These are phyloP conservation scores for Nestor notabilis DNA, from an alignment of 2,113 vertebrate species.

Conservation along the genomic window DNA sequence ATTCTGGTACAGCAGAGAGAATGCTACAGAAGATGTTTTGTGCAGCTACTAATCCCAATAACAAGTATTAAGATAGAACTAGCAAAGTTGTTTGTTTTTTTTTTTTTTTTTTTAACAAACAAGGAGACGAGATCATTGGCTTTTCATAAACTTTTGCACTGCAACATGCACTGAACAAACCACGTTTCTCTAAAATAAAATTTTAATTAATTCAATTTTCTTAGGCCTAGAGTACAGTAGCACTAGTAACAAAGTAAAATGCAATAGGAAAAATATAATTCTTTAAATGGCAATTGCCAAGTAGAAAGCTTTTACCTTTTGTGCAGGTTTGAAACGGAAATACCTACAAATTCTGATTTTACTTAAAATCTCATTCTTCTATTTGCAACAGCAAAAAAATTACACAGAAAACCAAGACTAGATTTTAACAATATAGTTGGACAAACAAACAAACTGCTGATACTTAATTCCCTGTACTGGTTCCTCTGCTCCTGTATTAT, in stretches of 20 bases:
- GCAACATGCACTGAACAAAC: background rate
- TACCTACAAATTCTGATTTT: background rate
- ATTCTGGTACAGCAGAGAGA: background rate
- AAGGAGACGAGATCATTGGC: background rate
- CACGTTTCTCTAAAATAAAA: background rate
- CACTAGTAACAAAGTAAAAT: background rate
- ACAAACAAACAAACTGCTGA: background rate
- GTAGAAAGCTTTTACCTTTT: background rate
- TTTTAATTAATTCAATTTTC: background rate
- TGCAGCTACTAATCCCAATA: background rate
- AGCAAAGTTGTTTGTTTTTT: background rate
- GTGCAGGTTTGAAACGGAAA: background rate
- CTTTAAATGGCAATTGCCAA: background rate
- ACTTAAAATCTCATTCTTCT: background rate
- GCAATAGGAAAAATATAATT: background rate
- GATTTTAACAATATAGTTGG: background rate
- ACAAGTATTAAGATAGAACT: background rate
- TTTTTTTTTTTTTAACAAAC: background rate
- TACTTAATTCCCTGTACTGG: background rate
- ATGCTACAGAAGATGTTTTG: background rate
- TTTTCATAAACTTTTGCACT: background rate
- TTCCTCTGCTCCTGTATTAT: background rate
- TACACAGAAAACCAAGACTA: background rate
- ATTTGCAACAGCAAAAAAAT: background rate
- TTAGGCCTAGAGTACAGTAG: background rate